phyloP scores from a whole-genome alignment of 1,140 invertebrate species.

The Scaptomyza montana region DNA sequence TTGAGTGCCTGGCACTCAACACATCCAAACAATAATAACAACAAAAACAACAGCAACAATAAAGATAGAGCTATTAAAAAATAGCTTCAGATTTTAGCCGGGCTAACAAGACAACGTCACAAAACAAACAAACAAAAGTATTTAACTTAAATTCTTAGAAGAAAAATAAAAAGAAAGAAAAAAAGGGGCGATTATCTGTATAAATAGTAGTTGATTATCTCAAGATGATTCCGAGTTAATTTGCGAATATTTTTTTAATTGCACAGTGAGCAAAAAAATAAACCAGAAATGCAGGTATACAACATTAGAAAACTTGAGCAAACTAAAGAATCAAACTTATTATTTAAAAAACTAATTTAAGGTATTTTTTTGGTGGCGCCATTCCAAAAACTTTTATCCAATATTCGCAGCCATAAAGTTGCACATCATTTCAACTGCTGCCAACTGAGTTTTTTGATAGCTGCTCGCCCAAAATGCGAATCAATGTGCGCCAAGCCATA shows the following conservation, averaged over 20 bases:
- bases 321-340: background rate
- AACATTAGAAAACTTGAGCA: no score
- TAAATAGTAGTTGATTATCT: constrained; percentile 68
- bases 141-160: constrained; percentile 62
- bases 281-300: no score
- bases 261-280: no score
- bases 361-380: constrained; percentile 8
- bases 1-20: constrained; percentile 69
- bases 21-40: constrained; percentile 10
- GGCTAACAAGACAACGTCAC: background rate
- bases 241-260: background rate
- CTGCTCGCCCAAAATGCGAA: constrained; percentile 15
- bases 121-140: constrained; percentile 54
- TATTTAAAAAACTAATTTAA: background rate
- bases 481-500: constrained; percentile 15
- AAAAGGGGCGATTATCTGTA: constrained; percentile 39
- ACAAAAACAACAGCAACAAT: constrained; percentile 45
- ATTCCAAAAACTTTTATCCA: constrained; percentile 21
- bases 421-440: constrained; percentile 37
- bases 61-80: constrained; percentile 57
- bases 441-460: constrained; percentile 32
- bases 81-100: constrained; percentile 57
- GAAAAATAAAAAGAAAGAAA: constrained; percentile 17
- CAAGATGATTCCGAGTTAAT: constrained; percentile 59
- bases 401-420: constrained; percentile 26